Evolutionary conservation across 2,888 invertebrate genomes (phyloP).

Genomic region (Keiferia lycopersicella): DNA sequence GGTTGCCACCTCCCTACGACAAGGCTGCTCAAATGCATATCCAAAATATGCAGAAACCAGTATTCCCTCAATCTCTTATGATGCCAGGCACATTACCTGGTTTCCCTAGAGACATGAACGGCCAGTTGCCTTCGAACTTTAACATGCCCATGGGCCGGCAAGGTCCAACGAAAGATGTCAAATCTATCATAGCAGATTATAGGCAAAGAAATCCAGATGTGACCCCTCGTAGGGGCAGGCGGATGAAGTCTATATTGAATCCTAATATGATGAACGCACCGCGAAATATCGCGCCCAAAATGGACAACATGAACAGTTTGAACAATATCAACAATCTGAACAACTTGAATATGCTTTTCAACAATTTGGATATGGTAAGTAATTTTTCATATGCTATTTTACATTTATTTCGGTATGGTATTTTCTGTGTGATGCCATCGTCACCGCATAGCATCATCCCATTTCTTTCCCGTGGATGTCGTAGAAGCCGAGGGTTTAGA

Average conservation of each 20-base stretch:
- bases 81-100: slow-evolving; percentile 67
- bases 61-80: slow-evolving; percentile 68
- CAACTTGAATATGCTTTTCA: slow-evolving; percentile 70
- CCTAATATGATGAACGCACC: slow-evolving; percentile 72
- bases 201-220: slow-evolving; percentile 88
- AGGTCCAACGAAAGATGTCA: slow-evolving; percentile 90
- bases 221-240: slow-evolving; percentile 84
- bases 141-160: slow-evolving; percentile 84
- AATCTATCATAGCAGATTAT: slow-evolving; percentile 91
- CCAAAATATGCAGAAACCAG: slow-evolving; percentile 68
- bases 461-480: too few relatives aligned
- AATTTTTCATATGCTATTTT: too few relatives aligned
- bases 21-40: slow-evolving; percentile 63
- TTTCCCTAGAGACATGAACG: slow-evolving; percentile 77
- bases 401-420: neutral
- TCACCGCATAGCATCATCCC: too few relatives aligned
- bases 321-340: slow-evolving; percentile 51
- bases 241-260: slow-evolving; percentile 80
- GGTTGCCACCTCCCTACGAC: slow-evolving; percentile 72
- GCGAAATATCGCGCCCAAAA: slow-evolving; percentile 69
- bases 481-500: too few relatives aligned
- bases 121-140: slow-evolving; percentile 79
- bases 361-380: slow-evolving; percentile 77
- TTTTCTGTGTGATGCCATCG: too few relatives aligned
- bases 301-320: slow-evolving; percentile 57